Conservation (phyloP, 2,113 vertebrate species). For the Lagopus leucura region DNA sequence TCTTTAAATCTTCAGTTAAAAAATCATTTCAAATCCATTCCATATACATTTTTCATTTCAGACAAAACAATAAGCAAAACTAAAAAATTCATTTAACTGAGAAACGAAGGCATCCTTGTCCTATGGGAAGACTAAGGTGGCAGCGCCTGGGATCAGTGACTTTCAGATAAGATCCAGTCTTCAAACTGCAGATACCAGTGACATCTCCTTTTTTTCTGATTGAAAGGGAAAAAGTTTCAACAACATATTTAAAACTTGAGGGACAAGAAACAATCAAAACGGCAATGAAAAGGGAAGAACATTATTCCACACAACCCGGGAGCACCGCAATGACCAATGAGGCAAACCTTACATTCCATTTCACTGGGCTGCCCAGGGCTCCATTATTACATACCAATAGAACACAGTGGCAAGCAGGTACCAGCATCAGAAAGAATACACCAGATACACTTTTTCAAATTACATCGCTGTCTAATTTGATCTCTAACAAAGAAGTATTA, state of each 20-base stretch:
- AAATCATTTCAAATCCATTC: not conserved
- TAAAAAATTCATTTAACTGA: not conserved
- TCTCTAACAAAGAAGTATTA: not conserved
- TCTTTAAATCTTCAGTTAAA: not conserved
- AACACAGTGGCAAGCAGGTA: not conserved
- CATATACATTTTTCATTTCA: not conserved
- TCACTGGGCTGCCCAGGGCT: not conserved
- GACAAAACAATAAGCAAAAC: not conserved
- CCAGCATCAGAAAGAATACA: rapidly evolving
- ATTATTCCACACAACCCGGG: not conserved
- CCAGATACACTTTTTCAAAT: not conserved
- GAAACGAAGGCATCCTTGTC: not conserved
- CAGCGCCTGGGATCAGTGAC: not conserved
- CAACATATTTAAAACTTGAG: not conserved
- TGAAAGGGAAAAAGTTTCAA: not conserved
- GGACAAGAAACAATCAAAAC: not conserved
- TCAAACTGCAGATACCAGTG: not conserved
- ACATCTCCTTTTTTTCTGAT: not conserved
- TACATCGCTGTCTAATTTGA: not conserved
- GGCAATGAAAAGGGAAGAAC: not conserved
- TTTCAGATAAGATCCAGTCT: not conserved
- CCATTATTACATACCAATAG: not conserved
- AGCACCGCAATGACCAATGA: not conserved
- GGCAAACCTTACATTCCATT: rapidly evolving
- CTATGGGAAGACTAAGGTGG: not conserved